Evolutionary conservation across 1,140 invertebrate genomes (phyloP).

Genomic region (Leucophenga varia): DNA sequence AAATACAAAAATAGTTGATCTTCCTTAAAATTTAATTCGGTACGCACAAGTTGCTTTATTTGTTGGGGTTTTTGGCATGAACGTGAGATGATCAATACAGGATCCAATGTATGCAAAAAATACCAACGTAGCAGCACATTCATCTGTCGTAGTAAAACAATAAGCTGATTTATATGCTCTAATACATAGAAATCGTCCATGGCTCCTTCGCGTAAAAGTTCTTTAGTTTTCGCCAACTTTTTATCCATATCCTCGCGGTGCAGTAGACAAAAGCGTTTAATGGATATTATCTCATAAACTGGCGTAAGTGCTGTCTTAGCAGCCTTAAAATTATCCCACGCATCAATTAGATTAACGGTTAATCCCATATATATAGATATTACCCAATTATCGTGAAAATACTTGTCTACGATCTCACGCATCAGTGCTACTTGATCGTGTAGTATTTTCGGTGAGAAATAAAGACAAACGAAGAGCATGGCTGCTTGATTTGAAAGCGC

Average conservation of each 20-base stretch:
- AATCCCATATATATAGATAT: slow-evolving; percentile 95
- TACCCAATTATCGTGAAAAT: slow-evolving; percentile 96
- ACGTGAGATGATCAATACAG: slow-evolving; percentile 65
- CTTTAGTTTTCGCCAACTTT: slow-evolving; percentile 65
- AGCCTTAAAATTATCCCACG: slow-evolving; percentile 93
- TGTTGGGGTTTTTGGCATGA: slow-evolving; percentile 73
- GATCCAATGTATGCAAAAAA: slow-evolving; percentile 78
- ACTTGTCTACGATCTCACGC: slow-evolving; percentile 99
- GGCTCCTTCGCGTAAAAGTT: slow-evolving; percentile 81
- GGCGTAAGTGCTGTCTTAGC: slow-evolving; percentile 77
- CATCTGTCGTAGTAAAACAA: slow-evolving; percentile 85
- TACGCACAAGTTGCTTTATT: slow-evolving; percentile 67
- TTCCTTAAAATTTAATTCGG: slow-evolving; percentile 76
- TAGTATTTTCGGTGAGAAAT: slow-evolving; percentile 83
- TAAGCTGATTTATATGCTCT: slow-evolving; percentile 80
- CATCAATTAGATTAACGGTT: slow-evolving; percentile 85
- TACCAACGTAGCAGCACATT: slow-evolving; percentile 93
- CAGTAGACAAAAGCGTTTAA: slow-evolving; percentile 69
- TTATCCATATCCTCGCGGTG: slow-evolving; percentile 64
- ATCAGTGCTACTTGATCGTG: slow-evolving; percentile 85
- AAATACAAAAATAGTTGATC: slow-evolving; percentile 75
- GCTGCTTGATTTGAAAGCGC: slow-evolving; percentile 87
- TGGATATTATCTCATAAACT: slow-evolving; percentile 67
- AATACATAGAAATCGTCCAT: slow-evolving; percentile 81
- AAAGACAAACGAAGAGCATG: slow-evolving; percentile 92